Conservation (phyloP, 2,888 invertebrate genomes). For the Hemaris fuciformis region DNA sequence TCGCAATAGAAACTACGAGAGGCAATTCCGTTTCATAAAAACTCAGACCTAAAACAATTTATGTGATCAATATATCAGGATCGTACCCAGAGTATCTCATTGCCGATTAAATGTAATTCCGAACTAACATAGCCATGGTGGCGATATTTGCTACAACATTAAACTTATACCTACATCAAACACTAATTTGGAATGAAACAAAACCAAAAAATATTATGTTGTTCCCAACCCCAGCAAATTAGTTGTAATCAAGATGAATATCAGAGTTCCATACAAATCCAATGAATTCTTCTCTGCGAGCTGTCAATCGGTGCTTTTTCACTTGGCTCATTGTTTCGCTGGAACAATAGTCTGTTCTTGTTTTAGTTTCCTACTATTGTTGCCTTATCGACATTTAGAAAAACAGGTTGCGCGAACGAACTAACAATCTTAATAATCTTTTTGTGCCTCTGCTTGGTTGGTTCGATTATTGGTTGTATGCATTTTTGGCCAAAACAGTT, state of each 20-base stretch:
- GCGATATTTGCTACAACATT: no score
- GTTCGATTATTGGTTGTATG: neutral
- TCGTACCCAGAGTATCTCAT: no score
- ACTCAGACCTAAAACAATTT: no score
- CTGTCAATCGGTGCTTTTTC: slow-evolving; percentile 57
- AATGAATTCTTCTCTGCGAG: slow-evolving; percentile 38
- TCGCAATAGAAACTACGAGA: no score
- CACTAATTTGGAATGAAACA: neutral
- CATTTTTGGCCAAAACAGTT: neutral
- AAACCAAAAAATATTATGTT: neutral
- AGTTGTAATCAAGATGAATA: slow-evolving; percentile 23
- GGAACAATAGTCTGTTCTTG: slow-evolving; percentile 60
- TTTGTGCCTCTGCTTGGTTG: slow-evolving; percentile 5
- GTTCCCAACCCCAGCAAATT: slow-evolving; percentile 5
- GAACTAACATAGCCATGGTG: no score
- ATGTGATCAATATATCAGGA: no score
- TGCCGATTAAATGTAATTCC: no score
- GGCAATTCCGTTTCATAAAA: no score
- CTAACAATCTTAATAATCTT: slow-evolving; percentile 33
- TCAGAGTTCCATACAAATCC: slow-evolving; percentile 33
- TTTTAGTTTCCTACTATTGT: slow-evolving; percentile 65
- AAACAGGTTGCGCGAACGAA: slow-evolving; percentile 37
- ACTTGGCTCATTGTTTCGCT: slow-evolving; percentile 55
- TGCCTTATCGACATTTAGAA: slow-evolving; percentile 51
- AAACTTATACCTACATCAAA: neutral